Percentiles rank a stretch among this genome's conserved stretches.
These are phyloP conservation scores for Crypturellus tataupa DNA, from an alignment of 2,797 vertebrate species.

Conservation along the genomic window DNA sequence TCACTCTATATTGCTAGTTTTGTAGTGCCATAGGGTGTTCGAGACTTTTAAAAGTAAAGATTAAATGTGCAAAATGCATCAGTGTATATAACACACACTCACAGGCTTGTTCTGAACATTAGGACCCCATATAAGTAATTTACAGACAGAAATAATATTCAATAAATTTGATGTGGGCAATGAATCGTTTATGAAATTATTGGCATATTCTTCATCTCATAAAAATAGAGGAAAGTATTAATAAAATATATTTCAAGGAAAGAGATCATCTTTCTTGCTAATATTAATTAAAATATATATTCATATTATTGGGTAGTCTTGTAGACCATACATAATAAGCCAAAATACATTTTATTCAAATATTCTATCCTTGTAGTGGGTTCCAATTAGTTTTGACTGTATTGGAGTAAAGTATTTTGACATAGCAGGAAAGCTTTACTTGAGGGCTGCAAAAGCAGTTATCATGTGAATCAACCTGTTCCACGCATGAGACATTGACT, in stretches of 20 bases:
- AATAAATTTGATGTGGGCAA: background rate
- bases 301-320: background rate
- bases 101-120: background rate
- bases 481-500: background rate
- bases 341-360: background rate
- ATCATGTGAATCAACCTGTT: fast-evolving
- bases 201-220: background rate
- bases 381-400: background rate
- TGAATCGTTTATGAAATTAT: background rate
- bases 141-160: background rate
- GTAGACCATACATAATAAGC: background rate
- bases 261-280: background rate
- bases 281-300: background rate
- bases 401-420: background rate
- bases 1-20: slow-evolving; percentile 20
- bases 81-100: background rate
- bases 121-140: background rate
- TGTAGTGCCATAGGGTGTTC: background rate
- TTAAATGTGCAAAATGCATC: background rate
- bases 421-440: background rate
- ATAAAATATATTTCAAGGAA: background rate
- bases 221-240: background rate
- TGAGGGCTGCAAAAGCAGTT: background rate
- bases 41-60: background rate
- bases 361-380: background rate